Conservation (phyloP, 2,113 vertebrate species). For the Sula dactylatra region DNA sequence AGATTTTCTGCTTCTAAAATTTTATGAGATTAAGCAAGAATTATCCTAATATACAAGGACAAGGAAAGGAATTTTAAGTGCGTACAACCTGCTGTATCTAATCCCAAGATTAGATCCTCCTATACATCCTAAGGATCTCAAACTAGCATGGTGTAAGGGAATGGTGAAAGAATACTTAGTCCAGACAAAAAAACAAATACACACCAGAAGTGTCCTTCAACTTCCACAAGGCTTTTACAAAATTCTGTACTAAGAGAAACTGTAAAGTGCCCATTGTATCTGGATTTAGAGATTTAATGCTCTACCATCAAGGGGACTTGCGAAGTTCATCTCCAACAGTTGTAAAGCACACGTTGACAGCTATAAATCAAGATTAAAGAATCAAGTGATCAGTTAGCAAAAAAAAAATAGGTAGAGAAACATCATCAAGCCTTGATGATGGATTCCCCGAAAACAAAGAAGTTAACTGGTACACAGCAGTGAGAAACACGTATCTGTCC, state of each 20-base stretch:
- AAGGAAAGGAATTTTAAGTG: background rate
- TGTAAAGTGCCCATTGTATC: background rate
- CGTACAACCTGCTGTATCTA: background rate
- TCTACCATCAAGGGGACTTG: background rate
- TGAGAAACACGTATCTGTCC: background rate
- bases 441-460: background rate
- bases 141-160: background rate
- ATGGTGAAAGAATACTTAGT: background rate
- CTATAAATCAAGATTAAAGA: background rate
- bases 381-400: background rate
- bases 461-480: background rate
- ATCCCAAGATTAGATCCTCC: background rate
- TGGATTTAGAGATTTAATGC: background rate
- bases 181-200: background rate
- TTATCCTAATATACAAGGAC: background rate
- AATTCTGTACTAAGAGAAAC: background rate
- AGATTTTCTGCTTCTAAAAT: background rate
- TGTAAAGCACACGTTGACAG: background rate
- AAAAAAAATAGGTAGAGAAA: background rate
- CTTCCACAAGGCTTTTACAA: background rate
- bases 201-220: background rate
- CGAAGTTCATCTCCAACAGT: background rate
- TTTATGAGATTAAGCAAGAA: background rate
- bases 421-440: background rate
- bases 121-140: background rate